phyloP scores from a whole-genome alignment of 2,113 vertebrate species.

The Sus scrofa region DNA sequence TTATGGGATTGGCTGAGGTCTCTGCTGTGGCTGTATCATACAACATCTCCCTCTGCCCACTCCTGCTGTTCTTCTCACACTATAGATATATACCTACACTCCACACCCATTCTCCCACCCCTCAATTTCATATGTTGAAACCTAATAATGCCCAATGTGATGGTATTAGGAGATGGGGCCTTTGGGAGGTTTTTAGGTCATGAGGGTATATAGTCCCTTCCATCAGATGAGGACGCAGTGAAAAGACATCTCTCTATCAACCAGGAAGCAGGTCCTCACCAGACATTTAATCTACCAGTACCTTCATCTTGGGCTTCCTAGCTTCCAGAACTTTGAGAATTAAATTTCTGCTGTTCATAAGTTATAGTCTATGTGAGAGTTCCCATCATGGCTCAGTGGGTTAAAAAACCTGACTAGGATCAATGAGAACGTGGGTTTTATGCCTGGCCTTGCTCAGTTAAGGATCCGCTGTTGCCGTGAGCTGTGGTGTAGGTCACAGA shows the following conservation, averaged over 20 bases:
- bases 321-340: background rate
- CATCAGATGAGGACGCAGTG: background rate
- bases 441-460: too few species aligned
- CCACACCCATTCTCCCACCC: background rate
- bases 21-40: background rate
- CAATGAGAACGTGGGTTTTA: too few species aligned
- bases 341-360: background rate
- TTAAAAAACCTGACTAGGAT: too few species aligned
- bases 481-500: too few species aligned
- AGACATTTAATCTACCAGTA: background rate
- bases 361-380: background rate
- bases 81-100: too few species aligned
- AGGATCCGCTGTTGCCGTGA: too few species aligned
- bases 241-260: background rate
- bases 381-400: too few species aligned
- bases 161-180: background rate
- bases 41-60: background rate
- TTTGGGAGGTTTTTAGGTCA: background rate
- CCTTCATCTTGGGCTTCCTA: background rate
- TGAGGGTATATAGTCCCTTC: background rate
- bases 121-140: background rate
- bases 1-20: background rate
- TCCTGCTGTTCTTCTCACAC: background rate
- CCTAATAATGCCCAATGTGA: background rate
- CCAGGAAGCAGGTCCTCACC: background rate